Evolutionary conservation across 2,888 invertebrate genomes (phyloP), one percentile per base, ranked within the genome.

Genomic region (Drosophila rellima): DNA sequence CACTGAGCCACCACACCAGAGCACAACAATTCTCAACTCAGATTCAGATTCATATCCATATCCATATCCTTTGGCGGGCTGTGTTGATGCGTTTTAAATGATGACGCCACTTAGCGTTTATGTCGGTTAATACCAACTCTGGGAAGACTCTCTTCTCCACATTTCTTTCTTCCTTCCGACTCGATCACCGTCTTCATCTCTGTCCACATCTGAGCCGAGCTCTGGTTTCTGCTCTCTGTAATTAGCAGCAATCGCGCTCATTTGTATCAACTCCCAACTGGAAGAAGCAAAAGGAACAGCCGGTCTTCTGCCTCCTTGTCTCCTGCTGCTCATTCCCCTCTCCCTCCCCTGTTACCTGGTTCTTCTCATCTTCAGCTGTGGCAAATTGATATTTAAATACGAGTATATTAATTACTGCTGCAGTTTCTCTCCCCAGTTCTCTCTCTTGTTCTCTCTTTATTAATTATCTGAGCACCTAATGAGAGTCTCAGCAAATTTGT

Each of bases 81-180:
- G 77, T 78, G 89, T 76, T 87, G 89, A 89, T 87, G 87, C 88
- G 76, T 86, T 91, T 91, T 90, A 91, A 90, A 91, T 91, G 88
- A 91, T 91, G 91, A 91, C 91, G 90, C 91, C 91, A 91, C 91
- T 91, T 91, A 91, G 82, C 86, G 86, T 90, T 91, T 91, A 87
- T 84, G 88, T 81, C 88, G 84, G 88, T 73, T 86, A 88, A 88
- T 86, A 70, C 84, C 78, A 74, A 71, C 74, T 73, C 59, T 59
- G 65, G 29, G 40, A 40, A 40, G 31, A 51, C 37, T 42, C 67
- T 60, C 40, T 33, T n/a, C 40, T 45, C 42, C 26, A 26, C 26
- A 7, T 26, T 26, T 26, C 26, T 26, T 26, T 26, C 26, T 26
- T 26, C 37, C 54, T 10, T 5, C 13, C 20, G 20, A 26, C 11